Evolutionary conservation across 2,797 vertebrate genomes (phyloP).

Genomic region (Halcyon smyrnensis): DNA sequence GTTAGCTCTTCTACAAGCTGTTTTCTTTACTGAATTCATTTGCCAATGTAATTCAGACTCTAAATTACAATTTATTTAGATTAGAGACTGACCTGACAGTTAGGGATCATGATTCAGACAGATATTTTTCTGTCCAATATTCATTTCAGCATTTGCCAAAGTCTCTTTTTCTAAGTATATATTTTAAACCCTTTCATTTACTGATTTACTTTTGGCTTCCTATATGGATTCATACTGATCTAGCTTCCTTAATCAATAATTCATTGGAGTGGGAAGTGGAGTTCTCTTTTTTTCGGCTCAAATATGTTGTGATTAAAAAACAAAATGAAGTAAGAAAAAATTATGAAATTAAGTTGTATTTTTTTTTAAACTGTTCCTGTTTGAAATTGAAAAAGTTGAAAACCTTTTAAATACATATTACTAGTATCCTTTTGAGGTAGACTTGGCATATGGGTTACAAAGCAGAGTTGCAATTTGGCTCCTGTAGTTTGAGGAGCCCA

Average conservation of each 20-base stretch:
- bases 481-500: not conserved
- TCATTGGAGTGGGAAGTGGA: not conserved
- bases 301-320: not conserved
- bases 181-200: conserved; percentile 19
- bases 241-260: conserved; percentile 49
- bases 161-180: not conserved
- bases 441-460: not conserved
- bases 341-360: conserved; percentile 8
- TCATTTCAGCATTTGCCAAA: conserved; percentile 2
- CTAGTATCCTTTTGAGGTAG: not conserved
- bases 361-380: not conserved
- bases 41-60: not conserved
- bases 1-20: not conserved
- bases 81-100: not conserved
- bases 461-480: not conserved
- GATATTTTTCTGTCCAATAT: not conserved
- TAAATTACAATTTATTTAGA: conserved; percentile 20
- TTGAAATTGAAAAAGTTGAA: not conserved
- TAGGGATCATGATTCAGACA: not conserved
- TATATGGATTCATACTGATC: not conserved
- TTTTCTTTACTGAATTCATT: not conserved
- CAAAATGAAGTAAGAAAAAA: conserved; percentile 22
- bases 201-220: conserved; percentile 31
- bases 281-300: not conserved
- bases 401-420: not conserved